phyloP scores from a whole-genome alignment of 2,113 vertebrate genomes.

The Synodontis membranacea region DNA sequence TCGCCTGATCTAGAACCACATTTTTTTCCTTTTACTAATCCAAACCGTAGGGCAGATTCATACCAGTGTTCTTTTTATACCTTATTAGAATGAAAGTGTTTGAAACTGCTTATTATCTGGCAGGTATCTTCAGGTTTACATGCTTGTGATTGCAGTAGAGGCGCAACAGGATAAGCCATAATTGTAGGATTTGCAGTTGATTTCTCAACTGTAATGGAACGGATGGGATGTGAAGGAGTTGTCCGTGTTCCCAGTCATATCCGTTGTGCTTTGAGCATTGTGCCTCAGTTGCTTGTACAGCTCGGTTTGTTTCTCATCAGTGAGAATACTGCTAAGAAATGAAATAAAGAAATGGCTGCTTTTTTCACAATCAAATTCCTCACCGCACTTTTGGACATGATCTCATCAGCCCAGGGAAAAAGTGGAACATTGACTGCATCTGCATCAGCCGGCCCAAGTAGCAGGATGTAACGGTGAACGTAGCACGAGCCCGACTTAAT shows the following conservation, averaged over 20 bases:
- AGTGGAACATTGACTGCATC: not conserved
- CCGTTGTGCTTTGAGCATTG: not conserved
- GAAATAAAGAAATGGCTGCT: not conserved
- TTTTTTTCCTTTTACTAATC: no score
- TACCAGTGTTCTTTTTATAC: no score
- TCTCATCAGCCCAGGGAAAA: not conserved
- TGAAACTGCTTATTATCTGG: not conserved
- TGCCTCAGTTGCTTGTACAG: not conserved
- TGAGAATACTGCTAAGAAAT: not conserved
- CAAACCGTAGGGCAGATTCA: no score
- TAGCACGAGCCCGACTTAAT: not conserved
- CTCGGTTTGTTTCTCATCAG: not conserved
- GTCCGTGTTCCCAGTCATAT: not conserved
- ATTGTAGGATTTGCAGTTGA: not conserved
- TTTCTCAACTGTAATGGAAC: not conserved
- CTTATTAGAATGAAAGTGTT: not conserved
- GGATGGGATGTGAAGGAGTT: not conserved
- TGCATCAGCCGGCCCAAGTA: no score
- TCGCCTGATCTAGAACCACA: no score
- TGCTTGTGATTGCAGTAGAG: not conserved
- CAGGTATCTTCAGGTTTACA: not conserved
- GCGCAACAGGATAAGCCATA: not conserved
- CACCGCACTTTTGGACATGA: not conserved
- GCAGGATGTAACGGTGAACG: not conserved
- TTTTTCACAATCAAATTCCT: not conserved